Evolutionary conservation across 64 coral and sea anemone genomes (phyloP), one percentile per base, ranked within the genome.

Genomic region (Porites australiensis): DNA sequence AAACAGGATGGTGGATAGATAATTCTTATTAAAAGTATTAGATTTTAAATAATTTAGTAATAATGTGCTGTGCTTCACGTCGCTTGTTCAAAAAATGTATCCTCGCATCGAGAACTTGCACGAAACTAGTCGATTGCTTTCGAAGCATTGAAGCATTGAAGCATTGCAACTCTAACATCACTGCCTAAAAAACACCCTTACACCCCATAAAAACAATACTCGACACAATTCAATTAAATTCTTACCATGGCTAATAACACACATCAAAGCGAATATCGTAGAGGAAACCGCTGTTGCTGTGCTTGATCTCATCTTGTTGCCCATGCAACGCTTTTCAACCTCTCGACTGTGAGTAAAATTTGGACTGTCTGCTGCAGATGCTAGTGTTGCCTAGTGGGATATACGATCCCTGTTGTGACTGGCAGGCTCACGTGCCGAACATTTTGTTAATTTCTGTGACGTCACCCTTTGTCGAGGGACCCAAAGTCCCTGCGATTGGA

Each of bases 171-270:
- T 37, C 27, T 37, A 48, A 77, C 45, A 52, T 48, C 13, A 51
- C 7, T 7, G 50, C 8, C 75, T 23, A 3, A n/a, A 78, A 22
- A n/a, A n/a, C n/a, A n/a, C n/a, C n/a, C n/a, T n/a, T n/a, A 54
- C 51, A 55, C 51, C 11, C 62, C 21, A 51, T 78, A 78, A 46
- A 54, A 78, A 54, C 8, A 50, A 37, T 1, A 15, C 74, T 50
- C 18, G 20, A 6, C 11, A 54, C 18, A 9, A 75, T 55, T 77
- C 5, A 60, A 21, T 78, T 50, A 3, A 51, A 22, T 15, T 3
- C 81, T 84, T 19, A 84, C 81, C 81, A 68, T 84, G 60, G 16
- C 61, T 52, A n/a, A 65, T 52, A 84, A 84, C 64, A 63, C 18
- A 84, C 4, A 69, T 51, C 46, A n/a, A 11, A 68, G 81, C 44